Evolutionary conservation across 2,888 invertebrate genomes (phyloP), one percentile per base, ranked within the genome.

Genomic region (Hoplodrina ambigua): DNA sequence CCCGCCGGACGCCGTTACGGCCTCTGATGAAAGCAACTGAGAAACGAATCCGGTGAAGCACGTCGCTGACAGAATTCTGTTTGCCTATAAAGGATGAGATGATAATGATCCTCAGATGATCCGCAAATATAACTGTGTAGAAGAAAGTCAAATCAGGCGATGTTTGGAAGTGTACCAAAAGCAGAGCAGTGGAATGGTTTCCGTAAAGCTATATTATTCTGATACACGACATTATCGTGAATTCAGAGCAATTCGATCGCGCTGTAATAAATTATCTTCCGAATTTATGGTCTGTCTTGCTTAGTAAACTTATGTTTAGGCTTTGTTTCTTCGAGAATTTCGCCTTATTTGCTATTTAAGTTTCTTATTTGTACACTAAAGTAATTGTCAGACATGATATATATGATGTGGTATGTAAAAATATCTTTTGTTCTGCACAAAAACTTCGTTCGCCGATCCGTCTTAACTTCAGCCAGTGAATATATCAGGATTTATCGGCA

Each of bases 101-200:
- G 46, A 56, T 70, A 71, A 82, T 79, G 82, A 79, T 82, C 11
- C 41, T 41, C 41, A 41, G 41, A 41, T 61, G 55, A 63, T 75
- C 53, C 37, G 49, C 37, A 56, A 5, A 62, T 25, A 49, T 30
- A 73, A 33, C 13, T 13, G 10, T 55, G 13, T 19, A 53, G 44
- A 65, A 53, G 52, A 59, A 55, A 62, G 54, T 56, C 20, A 59
- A 49, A 55, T 41, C 56, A 68, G 52, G 80, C 69, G 65, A 78
- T 44, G 69, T 69, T 88, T 83, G 78, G 72, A 82, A 71, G n/a
- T 19, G 37, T 72, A 81, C 66, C 78, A 82, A 89, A 70, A 80
- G 63, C 80, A 72, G 54, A 80, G 56, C 55, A 64, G 59, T 68
- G 50, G 59, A 82, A 76, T 72, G 60, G 70, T 80, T 75, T 80